These are phyloP conservation scores for Protula sp. DNA, from an alignment of 2,888 invertebrate species.

Conservation along the genomic window DNA sequence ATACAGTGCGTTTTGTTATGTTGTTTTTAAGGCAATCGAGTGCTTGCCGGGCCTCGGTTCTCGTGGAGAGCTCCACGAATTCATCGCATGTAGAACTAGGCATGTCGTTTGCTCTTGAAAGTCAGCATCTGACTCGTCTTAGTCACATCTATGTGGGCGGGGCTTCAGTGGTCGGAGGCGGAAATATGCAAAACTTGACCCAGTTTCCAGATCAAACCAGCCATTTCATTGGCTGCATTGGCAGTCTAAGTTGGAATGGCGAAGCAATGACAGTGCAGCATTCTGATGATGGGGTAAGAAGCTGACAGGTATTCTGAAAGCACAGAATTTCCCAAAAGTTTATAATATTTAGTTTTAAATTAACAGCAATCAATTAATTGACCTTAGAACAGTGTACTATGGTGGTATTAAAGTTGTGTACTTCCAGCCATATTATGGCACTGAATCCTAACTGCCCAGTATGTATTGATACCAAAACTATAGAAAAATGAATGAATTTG, in stretches of 20 bases:
- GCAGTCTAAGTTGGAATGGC: not conserved
- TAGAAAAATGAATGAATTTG: too few relatives aligned
- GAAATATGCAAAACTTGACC: not conserved
- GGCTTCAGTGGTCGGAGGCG: too few relatives aligned
- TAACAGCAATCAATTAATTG: too few relatives aligned
- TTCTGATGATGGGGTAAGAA: slow-evolving; percentile 2
- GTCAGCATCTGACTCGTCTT: not conserved
- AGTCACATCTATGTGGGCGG: slow-evolving; percentile 8
- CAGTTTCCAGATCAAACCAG: not conserved
- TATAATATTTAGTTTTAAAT: too few relatives aligned
- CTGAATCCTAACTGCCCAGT: too few relatives aligned
- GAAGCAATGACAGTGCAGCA: not conserved
- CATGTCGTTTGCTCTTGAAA: slow-evolving; percentile 4
- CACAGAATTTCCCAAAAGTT: too few relatives aligned
- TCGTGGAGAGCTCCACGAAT: not conserved
- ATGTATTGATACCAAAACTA: too few relatives aligned
- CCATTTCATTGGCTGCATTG: slow-evolving; percentile 7
- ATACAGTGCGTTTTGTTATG: too few relatives aligned
- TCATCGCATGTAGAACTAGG: slow-evolving; percentile 1
- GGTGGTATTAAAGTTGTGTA: too few relatives aligned
- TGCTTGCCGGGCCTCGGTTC: slow-evolving; percentile 7
- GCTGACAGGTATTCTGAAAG: too few relatives aligned
- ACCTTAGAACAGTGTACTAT: too few relatives aligned
- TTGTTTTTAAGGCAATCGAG: slow-evolving; percentile 3
- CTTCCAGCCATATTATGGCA: too few relatives aligned